These are phyloP conservation scores for Lochmaea capreae DNA, from an alignment of 2,888 invertebrate genomes.

Conservation along the genomic window DNA sequence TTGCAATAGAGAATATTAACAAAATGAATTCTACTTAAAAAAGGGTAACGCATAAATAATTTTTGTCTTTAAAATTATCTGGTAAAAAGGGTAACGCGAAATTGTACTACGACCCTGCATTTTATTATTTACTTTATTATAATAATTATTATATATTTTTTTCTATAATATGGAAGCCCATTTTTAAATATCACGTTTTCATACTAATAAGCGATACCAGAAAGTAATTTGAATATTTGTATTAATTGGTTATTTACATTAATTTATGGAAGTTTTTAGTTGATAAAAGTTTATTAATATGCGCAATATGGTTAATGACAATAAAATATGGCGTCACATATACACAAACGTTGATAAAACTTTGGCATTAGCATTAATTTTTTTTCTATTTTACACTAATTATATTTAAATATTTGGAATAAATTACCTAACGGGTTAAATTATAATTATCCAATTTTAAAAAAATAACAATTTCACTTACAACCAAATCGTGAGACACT, in stretches of 20 bases:
- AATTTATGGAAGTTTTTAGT: constrained; percentile 44
- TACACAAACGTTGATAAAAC: constrained; percentile 23
- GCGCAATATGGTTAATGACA: constrained; percentile 42
- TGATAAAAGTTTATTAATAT: constrained; percentile 45
- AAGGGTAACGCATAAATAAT: too few species aligned
- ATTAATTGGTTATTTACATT: constrained; percentile 46
- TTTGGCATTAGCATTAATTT: constrained; percentile 40
- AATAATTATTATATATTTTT: background rate
- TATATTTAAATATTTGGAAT: constrained; percentile 27
- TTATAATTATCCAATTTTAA: background rate
- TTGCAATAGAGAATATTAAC: too few species aligned
- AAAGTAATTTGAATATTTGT: constrained; percentile 44
- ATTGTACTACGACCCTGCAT: too few species aligned
- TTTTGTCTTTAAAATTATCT: too few species aligned
- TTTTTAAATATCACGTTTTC: constrained; percentile 31
- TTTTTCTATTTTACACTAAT: constrained; percentile 20
- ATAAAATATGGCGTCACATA: constrained; percentile 39
- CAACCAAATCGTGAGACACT: too few species aligned
- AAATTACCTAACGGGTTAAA: constrained; percentile 1
- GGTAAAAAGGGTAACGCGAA: too few species aligned
- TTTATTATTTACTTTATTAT: too few species aligned
- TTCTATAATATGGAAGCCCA: constrained; percentile 7
- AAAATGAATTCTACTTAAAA: too few species aligned
- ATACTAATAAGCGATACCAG: constrained; percentile 14
- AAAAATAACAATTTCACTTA: too few species aligned